Evolutionary conservation across 2,888 invertebrate species (phyloP), one percentile per base, ranked within the genome.

Genomic region (Polymixis lichenea): DNA sequence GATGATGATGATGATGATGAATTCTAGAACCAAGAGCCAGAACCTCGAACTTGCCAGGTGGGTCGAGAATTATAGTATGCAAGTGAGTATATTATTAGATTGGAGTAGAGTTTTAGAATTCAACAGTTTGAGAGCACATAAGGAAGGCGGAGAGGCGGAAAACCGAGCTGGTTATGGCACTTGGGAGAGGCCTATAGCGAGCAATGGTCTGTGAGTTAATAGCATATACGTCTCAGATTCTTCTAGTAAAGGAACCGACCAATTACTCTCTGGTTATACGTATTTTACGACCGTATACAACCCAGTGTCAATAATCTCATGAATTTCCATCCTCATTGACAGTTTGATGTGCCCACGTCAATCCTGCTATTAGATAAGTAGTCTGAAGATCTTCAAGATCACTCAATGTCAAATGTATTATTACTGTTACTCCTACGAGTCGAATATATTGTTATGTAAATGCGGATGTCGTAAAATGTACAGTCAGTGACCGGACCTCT

Each of bases 401-500:
- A 64, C 55, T 67, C 86, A 87, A 87, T 87, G 87, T 87, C 87
- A 87, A 79, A 87, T 87, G 73, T 75, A 68, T 87, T 79, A 38
- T 38, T 38, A 46, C 43, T 46, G 49, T 19, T 17, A 80, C 76
- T 68, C 68, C 82, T 84, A 84, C 80, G 77, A 69, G 74, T 68
- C 82, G 71, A 84, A 80, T 71, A 79, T 79, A 75, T 84, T 58
- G 71, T 62, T 74, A 68, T 66, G 81, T 83, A 75, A 82, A 82
- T 72, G 80, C 78, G 86, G 87, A 87, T 82, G 87, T 86, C 70
- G 66, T 87, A 85, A 86, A 86, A 60, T 84, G 79, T 32, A 69
- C 87, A 87, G 87, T 87, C 87, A 87, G 78, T 87, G 87, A 86
- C 87, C 87, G 87, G 38, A 74, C 67, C 51, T 68, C 61, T 74